Conservation (phyloP, 1,140 invertebrate genomes). For the Nasonia longicornis region DNA sequence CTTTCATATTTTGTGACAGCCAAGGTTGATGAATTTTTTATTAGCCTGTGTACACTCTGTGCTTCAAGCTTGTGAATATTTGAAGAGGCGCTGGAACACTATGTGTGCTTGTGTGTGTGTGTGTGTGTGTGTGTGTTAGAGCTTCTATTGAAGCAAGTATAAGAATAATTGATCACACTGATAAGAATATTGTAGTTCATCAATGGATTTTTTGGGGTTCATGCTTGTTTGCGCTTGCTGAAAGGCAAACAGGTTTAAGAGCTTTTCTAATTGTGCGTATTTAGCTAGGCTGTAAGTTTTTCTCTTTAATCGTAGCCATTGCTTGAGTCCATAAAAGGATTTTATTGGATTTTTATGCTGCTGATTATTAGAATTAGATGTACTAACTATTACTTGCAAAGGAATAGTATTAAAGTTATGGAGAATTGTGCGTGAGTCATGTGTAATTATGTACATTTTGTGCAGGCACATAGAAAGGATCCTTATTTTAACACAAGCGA, state of each 20-base stretch:
- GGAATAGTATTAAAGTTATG: not conserved
- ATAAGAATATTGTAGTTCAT: not conserved
- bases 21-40: not conserved
- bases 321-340: not conserved
- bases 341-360: not conserved
- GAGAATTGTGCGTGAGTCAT: not conserved
- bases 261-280: not conserved
- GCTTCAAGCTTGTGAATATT: not conserved
- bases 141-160: not conserved
- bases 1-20: not conserved
- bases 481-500: constrained; percentile 20
- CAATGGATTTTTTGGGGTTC: not conserved
- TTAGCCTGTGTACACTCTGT: not conserved
- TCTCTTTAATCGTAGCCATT: not conserved
- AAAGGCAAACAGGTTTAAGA: not conserved
- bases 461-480: not conserved
- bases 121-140: not conserved
- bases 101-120: not conserved
- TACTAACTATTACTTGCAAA: not conserved
- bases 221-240: not conserved
- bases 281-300: not conserved
- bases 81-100: not conserved
- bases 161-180: not conserved
- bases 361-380: not conserved
- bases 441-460: not conserved